Conservation (phyloP, 2,113 vertebrate genomes). For the Chamaea fasciata region DNA sequence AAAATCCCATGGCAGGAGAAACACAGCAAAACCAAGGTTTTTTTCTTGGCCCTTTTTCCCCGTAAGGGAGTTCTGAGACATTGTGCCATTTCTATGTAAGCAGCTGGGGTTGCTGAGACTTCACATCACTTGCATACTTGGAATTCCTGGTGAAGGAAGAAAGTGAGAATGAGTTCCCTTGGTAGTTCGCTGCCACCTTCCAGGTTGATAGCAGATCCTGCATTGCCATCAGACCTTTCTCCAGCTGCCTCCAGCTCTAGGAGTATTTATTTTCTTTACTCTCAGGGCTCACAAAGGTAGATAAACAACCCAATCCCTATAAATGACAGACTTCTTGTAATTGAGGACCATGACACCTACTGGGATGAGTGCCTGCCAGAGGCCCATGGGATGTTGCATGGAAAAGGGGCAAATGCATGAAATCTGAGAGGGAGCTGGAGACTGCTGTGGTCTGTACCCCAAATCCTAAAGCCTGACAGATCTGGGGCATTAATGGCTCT, state of each 20-base stretch:
- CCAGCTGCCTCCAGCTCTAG: background rate
- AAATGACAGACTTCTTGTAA: background rate
- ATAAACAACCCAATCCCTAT: background rate
- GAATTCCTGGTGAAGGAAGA: background rate
- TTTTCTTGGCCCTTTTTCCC: background rate
- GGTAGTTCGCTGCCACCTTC: background rate
- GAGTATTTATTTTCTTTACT: background rate
- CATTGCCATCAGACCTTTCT: background rate
- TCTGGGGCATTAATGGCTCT: background rate
- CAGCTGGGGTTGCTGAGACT: background rate
- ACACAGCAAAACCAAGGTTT: background rate
- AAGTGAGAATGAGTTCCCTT: background rate
- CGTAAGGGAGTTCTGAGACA: background rate
- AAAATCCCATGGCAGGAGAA: background rate
- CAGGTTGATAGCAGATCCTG: background rate
- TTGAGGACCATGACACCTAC: no score
- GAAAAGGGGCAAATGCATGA: background rate
- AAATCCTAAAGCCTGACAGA: background rate
- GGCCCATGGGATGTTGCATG: rapidly evolving
- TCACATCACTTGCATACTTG: background rate
- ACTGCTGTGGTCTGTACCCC: background rate
- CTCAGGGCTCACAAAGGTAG: rapidly evolving
- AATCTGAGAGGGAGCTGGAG: background rate
- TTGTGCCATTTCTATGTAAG: background rate
- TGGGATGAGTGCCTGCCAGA: background rate